A percentile compares a stretch with the other conserved stretches of the same genome.
Evolutionary conservation across 1,140 invertebrate genomes (phyloP).

Genomic region (Penaeus indicus): DNA sequence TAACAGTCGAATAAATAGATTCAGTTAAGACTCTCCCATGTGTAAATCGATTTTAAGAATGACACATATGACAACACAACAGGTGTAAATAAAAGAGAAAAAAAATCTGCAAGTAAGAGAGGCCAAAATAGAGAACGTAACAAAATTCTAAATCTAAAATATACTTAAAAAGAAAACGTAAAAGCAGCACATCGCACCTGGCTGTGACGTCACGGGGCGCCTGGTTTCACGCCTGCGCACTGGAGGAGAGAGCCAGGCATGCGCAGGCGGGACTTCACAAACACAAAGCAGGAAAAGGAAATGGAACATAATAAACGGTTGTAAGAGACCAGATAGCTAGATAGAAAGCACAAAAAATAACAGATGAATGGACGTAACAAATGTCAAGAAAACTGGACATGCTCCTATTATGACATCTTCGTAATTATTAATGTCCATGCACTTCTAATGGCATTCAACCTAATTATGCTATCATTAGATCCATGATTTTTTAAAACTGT

Average conservation of each 20-base stretch:
- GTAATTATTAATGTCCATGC: constrained; percentile 28
- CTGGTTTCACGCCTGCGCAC: constrained; percentile 26
- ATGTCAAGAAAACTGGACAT: background rate
- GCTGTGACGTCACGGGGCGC: constrained; percentile 27
- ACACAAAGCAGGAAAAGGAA: constrained; percentile 13
- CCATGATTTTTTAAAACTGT: too few relatives aligned
- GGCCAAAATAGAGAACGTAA: too few relatives aligned
- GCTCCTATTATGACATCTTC: constrained; percentile 28
- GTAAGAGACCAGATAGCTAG: background rate
- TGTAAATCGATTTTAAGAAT: too few relatives aligned
- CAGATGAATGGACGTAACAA: too few relatives aligned
- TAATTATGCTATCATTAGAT: constrained; percentile 1
- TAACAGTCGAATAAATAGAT: too few relatives aligned
- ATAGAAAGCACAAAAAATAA: background rate
- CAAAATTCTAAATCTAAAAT: too few relatives aligned
- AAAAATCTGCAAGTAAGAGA: too few relatives aligned
- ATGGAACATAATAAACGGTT: constrained; percentile 33
- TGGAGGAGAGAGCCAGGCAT: constrained; percentile 50
- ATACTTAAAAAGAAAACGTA: too few relatives aligned
- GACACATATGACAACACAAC: too few relatives aligned
- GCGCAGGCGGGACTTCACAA: constrained; percentile 49
- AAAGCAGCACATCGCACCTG: constrained; percentile 32
- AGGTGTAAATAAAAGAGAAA: too few relatives aligned
- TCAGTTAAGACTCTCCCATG: too few relatives aligned
- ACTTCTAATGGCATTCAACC: constrained; percentile 31